These are phyloP conservation scores for Heliopora coerulea DNA, from an alignment of 92 coral and sea anemone species.

Conservation along the genomic window DNA sequence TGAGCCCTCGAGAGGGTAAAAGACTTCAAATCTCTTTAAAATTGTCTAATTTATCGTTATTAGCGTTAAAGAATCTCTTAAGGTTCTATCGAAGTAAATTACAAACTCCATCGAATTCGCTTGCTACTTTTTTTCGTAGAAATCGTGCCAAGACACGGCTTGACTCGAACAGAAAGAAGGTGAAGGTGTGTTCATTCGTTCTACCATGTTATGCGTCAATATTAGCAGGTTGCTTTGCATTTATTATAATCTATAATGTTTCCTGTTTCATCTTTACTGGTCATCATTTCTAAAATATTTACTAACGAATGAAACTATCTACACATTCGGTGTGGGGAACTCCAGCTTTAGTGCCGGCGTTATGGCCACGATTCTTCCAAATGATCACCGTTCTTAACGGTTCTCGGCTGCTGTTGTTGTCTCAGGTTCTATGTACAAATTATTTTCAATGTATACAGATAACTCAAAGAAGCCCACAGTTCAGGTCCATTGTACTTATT, in stretches of 20 bases:
- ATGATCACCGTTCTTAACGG: constrained; percentile 37
- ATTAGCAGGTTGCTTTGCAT: constrained; percentile 34
- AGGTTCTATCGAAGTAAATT: constrained; percentile 1
- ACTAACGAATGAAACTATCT: constrained; percentile 37
- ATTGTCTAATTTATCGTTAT: constrained; percentile 14
- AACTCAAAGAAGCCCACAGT: background rate
- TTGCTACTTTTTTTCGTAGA: background rate
- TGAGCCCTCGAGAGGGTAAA: constrained; percentile 1
- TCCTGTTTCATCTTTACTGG: constrained; percentile 3
- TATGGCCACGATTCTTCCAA: background rate
- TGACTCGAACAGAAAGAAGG: constrained; percentile 8
- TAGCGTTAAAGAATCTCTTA: constrained; percentile 6
- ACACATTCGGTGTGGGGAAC: background rate
- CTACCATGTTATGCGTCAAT: constrained; percentile 27
- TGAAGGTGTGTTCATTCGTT: constrained; percentile 35
- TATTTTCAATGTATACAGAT: constrained; percentile 37
- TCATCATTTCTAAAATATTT: constrained; percentile 15
- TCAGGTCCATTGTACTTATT: background rate
- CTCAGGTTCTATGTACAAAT: constrained; percentile 36
- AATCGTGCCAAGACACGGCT: background rate
- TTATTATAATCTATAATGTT: constrained; percentile 6
- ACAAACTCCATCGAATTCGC: background rate
- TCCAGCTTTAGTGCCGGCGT: background rate
- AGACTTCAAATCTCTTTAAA: constrained; percentile 15
- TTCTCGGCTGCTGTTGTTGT: background rate